phyloP scores from a whole-genome alignment of 2,113 vertebrate genomes.

The Plectropomus leopardus region DNA sequence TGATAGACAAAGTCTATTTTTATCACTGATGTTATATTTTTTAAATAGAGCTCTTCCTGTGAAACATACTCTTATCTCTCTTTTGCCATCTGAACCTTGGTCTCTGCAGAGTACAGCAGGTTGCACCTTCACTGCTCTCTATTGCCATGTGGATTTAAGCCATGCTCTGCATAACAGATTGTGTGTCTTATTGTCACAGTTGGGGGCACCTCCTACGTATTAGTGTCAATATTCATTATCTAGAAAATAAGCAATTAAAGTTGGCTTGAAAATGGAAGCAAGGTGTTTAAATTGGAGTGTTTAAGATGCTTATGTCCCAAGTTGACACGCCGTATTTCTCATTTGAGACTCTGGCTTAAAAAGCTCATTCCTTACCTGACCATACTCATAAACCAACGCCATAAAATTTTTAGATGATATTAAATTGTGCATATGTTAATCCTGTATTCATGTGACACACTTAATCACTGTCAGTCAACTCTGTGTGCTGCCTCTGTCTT shows the following conservation, averaged over 20 bases:
- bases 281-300: background rate
- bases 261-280: background rate
- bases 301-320: background rate
- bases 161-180: slow-evolving; percentile 6
- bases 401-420: background rate
- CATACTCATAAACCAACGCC: background rate
- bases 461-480: slow-evolving; percentile 21
- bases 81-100: background rate
- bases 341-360: slow-evolving; percentile 8
- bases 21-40: background rate
- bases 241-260: background rate
- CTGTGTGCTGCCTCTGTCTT: slow-evolving; percentile 12
- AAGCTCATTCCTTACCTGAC: background rate
- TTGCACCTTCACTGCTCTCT: background rate
- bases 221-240: background rate
- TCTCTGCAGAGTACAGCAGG: background rate
- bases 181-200: background rate
- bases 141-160: background rate
- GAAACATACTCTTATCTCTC: background rate
- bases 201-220: background rate
- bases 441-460: slow-evolving; percentile 22
- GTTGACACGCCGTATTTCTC: background rate
- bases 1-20: background rate
- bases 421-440: slow-evolving; percentile 42
- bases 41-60: background rate